These are phyloP conservation scores for Oceanites oceanicus DNA, from an alignment of 2,113 vertebrate genomes.

Conservation along the genomic window DNA sequence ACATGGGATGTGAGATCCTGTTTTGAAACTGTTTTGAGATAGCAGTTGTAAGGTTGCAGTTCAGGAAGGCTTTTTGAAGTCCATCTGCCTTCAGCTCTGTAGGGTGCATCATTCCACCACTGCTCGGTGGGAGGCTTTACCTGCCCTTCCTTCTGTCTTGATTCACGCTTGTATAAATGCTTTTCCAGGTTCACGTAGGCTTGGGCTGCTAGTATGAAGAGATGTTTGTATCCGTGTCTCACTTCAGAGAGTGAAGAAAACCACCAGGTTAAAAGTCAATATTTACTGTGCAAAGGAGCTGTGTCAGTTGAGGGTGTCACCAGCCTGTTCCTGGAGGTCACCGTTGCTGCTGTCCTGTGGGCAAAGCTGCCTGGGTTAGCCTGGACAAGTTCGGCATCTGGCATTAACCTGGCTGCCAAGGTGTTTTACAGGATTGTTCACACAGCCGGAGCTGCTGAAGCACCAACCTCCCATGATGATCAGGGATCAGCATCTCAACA, in stretches of 20 bases:
- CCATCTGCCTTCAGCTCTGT: neutral
- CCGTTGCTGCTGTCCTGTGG: accelerated
- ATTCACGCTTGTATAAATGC: neutral
- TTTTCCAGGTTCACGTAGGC: neutral
- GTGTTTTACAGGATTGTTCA: neutral
- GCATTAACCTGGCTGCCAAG: neutral
- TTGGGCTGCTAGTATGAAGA: neutral
- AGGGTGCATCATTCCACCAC: neutral
- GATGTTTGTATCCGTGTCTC: accelerated
- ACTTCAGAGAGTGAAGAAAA: neutral
- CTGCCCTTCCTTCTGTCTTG: neutral
- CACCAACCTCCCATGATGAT: neutral
- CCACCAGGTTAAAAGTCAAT: neutral
- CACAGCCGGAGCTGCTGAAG: neutral
- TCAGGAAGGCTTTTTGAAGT: neutral
- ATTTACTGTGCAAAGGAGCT: neutral
- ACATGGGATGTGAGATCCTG: neutral
- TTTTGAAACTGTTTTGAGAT: neutral
- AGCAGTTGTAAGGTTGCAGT: neutral
- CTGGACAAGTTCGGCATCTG: neutral
- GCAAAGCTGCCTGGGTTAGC: neutral
- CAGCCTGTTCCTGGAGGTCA: neutral
- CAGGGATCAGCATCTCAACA: neutral
- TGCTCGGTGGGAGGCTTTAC: neutral
- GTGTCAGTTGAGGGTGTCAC: neutral